Evolutionary conservation across 2,113 vertebrate genomes (phyloP).

Genomic region (Rhinogobius similis): DNA sequence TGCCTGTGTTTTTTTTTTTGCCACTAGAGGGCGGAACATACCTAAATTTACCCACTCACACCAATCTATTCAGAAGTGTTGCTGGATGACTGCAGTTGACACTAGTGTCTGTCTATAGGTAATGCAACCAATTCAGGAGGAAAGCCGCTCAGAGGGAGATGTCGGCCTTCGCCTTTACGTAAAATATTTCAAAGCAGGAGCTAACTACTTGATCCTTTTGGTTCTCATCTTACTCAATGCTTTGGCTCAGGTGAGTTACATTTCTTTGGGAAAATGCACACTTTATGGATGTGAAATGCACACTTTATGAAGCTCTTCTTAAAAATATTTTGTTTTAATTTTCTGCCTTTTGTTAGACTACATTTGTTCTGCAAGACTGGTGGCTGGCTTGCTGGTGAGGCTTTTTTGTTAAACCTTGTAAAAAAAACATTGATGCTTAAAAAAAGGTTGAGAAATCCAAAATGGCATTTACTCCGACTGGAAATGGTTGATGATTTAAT

Average conservation of each 20-base stretch:
- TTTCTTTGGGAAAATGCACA: conserved; percentile 4
- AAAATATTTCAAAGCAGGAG: conserved; percentile 88
- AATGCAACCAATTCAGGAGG: conserved; percentile 76
- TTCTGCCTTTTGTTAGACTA: conserved; percentile 68
- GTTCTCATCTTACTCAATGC: conserved; percentile 81
- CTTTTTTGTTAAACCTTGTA: background rate
- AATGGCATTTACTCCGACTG: conserved; percentile 22
- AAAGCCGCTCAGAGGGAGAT: conserved; percentile 86
- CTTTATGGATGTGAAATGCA: background rate
- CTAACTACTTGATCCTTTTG: conserved; percentile 79
- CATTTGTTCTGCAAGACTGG: conserved; percentile 92
- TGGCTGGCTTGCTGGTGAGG: conserved; percentile 95
- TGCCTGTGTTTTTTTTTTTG: conserved; percentile 10
- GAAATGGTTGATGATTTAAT: conserved; percentile 47
- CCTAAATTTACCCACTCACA: conserved; percentile 19
- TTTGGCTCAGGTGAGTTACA: conserved; percentile 82
- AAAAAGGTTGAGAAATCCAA: conserved; percentile 17
- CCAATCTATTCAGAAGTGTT: conserved; percentile 14
- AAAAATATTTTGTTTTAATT: conserved; percentile 4
- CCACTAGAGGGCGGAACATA: conserved; percentile 65
- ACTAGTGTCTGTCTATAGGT: conserved; percentile 62
- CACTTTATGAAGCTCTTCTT: background rate
- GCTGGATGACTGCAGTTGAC: conserved; percentile 36
- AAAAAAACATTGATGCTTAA: conserved; percentile 14
- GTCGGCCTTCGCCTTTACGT: conserved; percentile 83